Base-by-base conservation (phyloP, 2,797 vertebrate genomes). In the Onychomys leucogaster region DNA sequence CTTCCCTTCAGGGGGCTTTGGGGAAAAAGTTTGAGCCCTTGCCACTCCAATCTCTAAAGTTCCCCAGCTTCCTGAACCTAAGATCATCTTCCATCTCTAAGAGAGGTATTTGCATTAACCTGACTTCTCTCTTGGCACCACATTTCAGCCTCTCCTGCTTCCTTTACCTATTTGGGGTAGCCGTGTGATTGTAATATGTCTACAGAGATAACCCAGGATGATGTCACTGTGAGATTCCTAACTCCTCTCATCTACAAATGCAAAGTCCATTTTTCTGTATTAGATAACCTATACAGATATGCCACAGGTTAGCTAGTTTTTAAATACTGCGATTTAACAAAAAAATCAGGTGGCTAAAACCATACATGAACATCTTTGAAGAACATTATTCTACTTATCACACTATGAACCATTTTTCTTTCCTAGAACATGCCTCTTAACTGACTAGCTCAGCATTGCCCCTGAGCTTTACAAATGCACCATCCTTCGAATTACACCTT, bases 201-300 rank as follows among this genome's bases (percentile, higher is more conserved):
- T 23, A 71, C 23, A 1, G 13, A 61, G 34, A 59, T 65, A 78
- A 90, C 73, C 23, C 29, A 95, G 41, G 10, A 87, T 90, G 37
- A 73, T 5, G 21, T 83, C 61, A 61, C 87, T 43, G 23, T 21
- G 32, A 91, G n/a, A 59, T 46, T 69, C 43, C 94, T 84, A 95
- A 89, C n/a, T 67, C 41, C 80, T 91, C 52, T 76, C 12, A 46
- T 19, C 29, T 82, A 41, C 41, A 71, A 80, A 94, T 61, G 0
- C 23, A 94, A 93, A 93, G 46, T 69, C 37, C 37, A 95, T 71
- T 85, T 83, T 83, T 32, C 37, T 67, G 37, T 49, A 17, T 46
- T 55, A 81, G 41, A 23, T 69, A 87, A 73, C 49, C n/a, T 81
- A 84, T 8, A 0, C 23, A 73, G 52, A 87, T 3, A 81, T 76